phyloP scores from a whole-genome alignment of 2,888 invertebrate genomes.

The Apodemia duryi region DNA sequence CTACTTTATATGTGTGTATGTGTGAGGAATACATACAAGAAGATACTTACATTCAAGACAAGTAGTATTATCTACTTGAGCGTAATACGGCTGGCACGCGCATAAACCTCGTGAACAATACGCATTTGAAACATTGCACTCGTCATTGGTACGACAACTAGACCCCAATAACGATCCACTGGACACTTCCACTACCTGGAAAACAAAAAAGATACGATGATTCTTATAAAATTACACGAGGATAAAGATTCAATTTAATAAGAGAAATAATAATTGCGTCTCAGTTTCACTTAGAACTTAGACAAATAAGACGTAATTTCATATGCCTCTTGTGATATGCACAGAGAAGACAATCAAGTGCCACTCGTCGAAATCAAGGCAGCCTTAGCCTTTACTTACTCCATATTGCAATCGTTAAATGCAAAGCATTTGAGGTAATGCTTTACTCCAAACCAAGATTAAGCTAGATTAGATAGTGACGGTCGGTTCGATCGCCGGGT shows the following conservation, averaged over 20 bases:
- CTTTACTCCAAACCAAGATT: too few relatives aligned
- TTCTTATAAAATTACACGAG: neutral
- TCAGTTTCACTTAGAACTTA: too few relatives aligned
- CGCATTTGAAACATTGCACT: constrained; percentile 83
- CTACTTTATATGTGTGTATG: constrained; percentile 7
- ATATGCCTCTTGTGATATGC: too few relatives aligned
- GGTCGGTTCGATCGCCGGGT: too few relatives aligned
- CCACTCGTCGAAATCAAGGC: too few relatives aligned
- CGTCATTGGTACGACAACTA: constrained; percentile 80
- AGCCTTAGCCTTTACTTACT: too few relatives aligned
- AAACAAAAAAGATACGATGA: constrained; percentile 5
- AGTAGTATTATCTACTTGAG: constrained; percentile 86
- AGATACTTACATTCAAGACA: constrained; percentile 91
- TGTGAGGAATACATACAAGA: neutral
- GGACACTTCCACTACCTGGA: constrained; percentile 22
- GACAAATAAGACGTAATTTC: too few relatives aligned
- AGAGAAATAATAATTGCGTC: neutral
- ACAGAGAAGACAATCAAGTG: too few relatives aligned
- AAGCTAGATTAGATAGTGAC: too few relatives aligned
- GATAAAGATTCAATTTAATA: neutral
- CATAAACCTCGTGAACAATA: constrained; percentile 84
- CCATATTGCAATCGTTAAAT: too few relatives aligned
- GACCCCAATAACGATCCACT: constrained; percentile 60
- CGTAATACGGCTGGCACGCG: constrained; percentile 90
- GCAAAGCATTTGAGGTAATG: too few relatives aligned